phyloP scores from a whole-genome alignment of 2,113 vertebrate species.

The Morone chrysops region DNA sequence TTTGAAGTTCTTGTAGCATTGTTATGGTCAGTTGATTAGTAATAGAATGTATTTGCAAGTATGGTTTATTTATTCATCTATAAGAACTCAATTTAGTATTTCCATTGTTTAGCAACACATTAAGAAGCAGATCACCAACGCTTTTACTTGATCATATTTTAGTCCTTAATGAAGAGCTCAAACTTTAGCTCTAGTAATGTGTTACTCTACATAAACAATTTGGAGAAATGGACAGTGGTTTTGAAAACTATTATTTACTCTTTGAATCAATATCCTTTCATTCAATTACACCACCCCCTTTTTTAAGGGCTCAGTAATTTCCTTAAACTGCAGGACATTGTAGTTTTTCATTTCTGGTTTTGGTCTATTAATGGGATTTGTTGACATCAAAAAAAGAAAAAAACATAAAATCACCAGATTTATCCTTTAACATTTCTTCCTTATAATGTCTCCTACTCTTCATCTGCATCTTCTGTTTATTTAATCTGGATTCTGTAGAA shows the following conservation, averaged over 20 bases:
- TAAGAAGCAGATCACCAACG: background rate
- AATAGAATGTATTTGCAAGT: background rate
- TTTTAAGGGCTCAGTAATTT: too few species aligned
- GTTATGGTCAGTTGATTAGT: background rate
- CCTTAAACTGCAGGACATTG: too few species aligned
- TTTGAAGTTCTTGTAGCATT: background rate
- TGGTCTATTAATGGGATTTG: constrained; percentile 1
- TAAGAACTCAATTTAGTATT: background rate
- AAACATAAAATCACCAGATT: background rate
- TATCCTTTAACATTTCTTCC: constrained; percentile 17
- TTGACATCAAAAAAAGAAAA: constrained; percentile 1
- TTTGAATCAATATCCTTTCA: too few species aligned
- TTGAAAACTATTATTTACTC: background rate
- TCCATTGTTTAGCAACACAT: background rate
- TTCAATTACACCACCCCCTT: too few species aligned
- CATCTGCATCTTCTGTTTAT: background rate
- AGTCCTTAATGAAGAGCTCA: background rate
- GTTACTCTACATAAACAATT: background rate
- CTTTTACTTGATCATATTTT: background rate
- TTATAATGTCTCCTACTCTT: background rate
- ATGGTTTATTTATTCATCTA: background rate
- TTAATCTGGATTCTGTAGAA: background rate
- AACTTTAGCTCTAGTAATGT: background rate
- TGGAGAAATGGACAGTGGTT: background rate
- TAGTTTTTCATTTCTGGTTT: background rate